These are phyloP conservation scores for Thera britannica DNA, from an alignment of 2,888 invertebrate species.

Conservation along the genomic window DNA sequence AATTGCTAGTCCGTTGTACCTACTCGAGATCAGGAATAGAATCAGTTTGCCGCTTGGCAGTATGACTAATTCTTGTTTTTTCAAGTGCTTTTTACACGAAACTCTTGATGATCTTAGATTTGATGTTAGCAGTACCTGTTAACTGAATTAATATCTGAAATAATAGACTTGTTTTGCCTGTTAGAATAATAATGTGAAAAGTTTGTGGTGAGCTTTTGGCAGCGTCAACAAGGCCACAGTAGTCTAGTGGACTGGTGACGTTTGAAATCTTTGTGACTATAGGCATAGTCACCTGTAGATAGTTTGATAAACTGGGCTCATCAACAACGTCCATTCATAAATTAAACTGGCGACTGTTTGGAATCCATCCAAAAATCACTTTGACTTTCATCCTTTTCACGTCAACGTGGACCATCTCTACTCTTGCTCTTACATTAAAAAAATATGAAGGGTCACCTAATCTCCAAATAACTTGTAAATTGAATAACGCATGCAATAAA, in stretches of 20 bases:
- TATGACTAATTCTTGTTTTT: slow-evolving; percentile 22
- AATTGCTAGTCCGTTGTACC: slow-evolving; percentile 29
- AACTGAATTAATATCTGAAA: background rate
- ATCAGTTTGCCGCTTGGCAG: slow-evolving; percentile 12
- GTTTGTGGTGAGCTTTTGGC: slow-evolving; percentile 8
- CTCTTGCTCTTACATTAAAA: background rate
- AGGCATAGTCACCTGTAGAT: background rate
- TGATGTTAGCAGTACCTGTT: background rate
- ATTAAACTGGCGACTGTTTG: slow-evolving; percentile 57
- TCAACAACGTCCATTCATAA: slow-evolving; percentile 59
- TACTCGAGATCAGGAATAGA: slow-evolving; percentile 22
- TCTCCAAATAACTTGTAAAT: too few relatives aligned
- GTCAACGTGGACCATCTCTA: slow-evolving; percentile 41
- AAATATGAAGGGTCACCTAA: too few relatives aligned
- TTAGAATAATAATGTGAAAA: slow-evolving; percentile 15
- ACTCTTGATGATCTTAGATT: slow-evolving; percentile 9
- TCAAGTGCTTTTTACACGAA: slow-evolving; percentile 16
- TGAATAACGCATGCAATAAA: too few relatives aligned
- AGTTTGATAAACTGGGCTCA: slow-evolving; percentile 24
- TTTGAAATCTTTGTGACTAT: slow-evolving; percentile 11
- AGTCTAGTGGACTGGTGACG: background rate
- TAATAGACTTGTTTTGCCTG: background rate
- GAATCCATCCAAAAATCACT: slow-evolving; percentile 60
- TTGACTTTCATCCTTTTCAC: slow-evolving; percentile 66
- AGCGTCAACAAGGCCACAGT: slow-evolving; percentile 12